phyloP scores from a whole-genome alignment of 2,888 invertebrate genomes.

The Unio pictorum region DNA sequence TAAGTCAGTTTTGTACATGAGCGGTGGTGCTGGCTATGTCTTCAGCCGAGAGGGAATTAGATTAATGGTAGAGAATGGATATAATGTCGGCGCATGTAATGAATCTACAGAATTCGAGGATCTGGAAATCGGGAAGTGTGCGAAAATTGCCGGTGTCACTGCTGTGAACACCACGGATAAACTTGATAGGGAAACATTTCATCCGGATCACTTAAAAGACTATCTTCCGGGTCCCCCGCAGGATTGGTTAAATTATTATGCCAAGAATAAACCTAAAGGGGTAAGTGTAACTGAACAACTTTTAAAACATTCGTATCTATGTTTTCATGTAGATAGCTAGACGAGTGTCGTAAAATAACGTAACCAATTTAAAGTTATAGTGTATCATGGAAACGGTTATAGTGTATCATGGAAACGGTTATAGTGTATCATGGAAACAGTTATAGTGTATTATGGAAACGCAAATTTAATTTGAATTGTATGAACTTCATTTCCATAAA shows the following conservation, averaged over 20 bases:
- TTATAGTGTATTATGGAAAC: no score
- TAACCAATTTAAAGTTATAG: no score
- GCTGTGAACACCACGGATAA: conserved; percentile 27
- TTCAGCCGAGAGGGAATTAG: conserved; percentile 28
- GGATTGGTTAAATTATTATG: conserved; percentile 31
- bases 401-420: no score
- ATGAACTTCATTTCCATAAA: no score
- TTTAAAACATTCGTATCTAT: no score
- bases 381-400: no score
- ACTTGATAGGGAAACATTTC: conserved; percentile 34
- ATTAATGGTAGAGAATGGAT: conserved; percentile 24
- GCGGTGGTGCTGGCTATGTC: conserved; percentile 37
- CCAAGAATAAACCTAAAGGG: conserved; percentile 35
- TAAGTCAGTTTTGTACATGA: conserved; percentile 33
- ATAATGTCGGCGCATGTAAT: conserved; percentile 20
- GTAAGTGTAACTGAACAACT: conserved; percentile 11
- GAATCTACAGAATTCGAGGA: conserved; percentile 33
- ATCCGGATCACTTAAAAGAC: conserved; percentile 28
- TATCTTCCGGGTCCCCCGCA: conserved; percentile 33
- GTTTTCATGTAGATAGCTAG: no score
- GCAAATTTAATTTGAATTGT: no score
- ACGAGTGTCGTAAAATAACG: no score
- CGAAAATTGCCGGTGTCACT: conserved; percentile 22
- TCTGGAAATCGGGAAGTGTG: conserved; percentile 31
- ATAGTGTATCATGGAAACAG: no score